Evolutionary conservation across 2,797 vertebrate genomes (phyloP), one percentile per base, ranked within the genome.

Genomic region (Steatocranus sp.): DNA sequence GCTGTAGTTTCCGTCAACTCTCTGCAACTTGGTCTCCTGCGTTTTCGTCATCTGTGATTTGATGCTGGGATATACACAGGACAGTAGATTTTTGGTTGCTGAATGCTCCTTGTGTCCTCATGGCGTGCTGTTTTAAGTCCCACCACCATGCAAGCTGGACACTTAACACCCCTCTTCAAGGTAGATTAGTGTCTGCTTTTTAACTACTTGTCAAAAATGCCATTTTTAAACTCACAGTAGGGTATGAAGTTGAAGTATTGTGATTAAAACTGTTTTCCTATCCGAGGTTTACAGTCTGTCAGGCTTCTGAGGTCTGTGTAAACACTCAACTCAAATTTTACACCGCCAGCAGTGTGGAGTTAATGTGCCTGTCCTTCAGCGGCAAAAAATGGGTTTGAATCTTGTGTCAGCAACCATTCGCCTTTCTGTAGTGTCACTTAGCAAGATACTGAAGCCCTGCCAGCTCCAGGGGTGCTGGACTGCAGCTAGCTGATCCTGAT

Each of bases 41-140:
- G 1, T 87, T 85, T 87, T 85, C 48, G 51, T 73, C 56, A 56
- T 79, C 20, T 75, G 38, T 63, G 70, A 76, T 79, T 85, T 41
- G 56, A 68, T 81, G 38, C 77, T 74, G 68, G 81, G 70, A 82
- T 77, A 84, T 18, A 75, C 50, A 86, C n/a, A 36, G 83, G 70
- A 80, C 4, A 56, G 80, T 83, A 76, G 41, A 70, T 81, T 84
- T 82, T 83, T 48, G 50, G 43, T 78, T 63, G 48, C 80, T 17
- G 80, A 81, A 91, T 88, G 91, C 50, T 87, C 50, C 75, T 50
- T 86, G 75, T 38, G 54, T 88, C 75, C 83, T 80, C 87, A 97
- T 97, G 96, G 95, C 95, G 86, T 96, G 95, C 87, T 96, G 96
- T 91, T 95, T 96, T 87, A 95, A 94, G 86, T 94, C 91, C 73